Evolutionary conservation across 2,888 invertebrate genomes (phyloP).

Genomic region (Gari tellinella): DNA sequence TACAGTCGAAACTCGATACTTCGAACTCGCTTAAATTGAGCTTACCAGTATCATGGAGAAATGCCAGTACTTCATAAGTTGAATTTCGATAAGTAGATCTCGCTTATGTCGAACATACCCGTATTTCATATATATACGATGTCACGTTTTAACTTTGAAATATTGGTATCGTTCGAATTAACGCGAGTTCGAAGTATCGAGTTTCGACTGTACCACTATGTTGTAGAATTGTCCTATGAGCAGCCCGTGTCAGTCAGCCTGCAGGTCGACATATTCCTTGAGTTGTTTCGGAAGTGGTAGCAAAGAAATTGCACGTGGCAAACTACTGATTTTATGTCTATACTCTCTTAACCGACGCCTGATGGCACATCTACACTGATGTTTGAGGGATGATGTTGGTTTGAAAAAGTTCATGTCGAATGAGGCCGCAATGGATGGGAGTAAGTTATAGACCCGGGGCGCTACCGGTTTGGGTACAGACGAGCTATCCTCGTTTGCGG

Average conservation of each 20-base stretch:
- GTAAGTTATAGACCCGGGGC: constrained; percentile 56
- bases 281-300: constrained; percentile 60
- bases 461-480: not conserved
- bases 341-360: constrained; percentile 27
- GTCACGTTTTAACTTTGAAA: too few relatives aligned
- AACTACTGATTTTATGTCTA: constrained; percentile 13
- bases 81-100: too few relatives aligned
- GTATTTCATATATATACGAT: too few relatives aligned
- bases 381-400: constrained; percentile 52
- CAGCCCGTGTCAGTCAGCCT: constrained; percentile 27
- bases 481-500: not conserved
- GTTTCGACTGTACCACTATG: too few relatives aligned
- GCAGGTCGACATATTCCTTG: constrained; percentile 59
- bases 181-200: too few relatives aligned
- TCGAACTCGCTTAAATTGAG: too few relatives aligned
- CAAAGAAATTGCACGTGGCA: constrained; percentile 48
- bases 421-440: constrained; percentile 47
- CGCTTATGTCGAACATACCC: too few relatives aligned
- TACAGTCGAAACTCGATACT: too few relatives aligned
- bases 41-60: too few relatives aligned
- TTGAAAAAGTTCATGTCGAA: constrained; percentile 45
- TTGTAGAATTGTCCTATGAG: not conserved
- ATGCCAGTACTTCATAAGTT: too few relatives aligned
- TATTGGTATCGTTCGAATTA: too few relatives aligned
- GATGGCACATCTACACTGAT: constrained; percentile 56